phyloP scores from a whole-genome alignment of 2,888 invertebrate species.

The Geotrupes spiniger region DNA sequence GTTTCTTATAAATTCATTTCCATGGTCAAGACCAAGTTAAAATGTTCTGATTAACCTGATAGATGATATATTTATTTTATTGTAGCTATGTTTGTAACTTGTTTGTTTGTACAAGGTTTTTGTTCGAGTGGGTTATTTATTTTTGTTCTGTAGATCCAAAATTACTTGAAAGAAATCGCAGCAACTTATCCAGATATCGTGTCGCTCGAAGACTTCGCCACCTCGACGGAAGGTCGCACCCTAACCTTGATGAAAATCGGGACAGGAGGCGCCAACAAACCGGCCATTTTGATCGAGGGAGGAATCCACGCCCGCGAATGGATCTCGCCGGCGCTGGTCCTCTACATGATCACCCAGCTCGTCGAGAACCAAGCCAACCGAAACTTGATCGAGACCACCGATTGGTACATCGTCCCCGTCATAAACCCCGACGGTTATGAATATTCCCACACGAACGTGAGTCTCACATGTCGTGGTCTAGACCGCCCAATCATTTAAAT shows the following conservation, averaged over 20 bases:
- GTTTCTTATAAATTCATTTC: too few relatives aligned
- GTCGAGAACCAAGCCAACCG: slow-evolving; percentile 57
- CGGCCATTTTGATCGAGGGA: slow-evolving; percentile 60
- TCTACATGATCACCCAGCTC: slow-evolving; percentile 65
- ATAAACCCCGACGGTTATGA: slow-evolving; percentile 73
- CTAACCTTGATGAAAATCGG: slow-evolving; percentile 63
- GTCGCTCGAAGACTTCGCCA: slow-evolving; percentile 56
- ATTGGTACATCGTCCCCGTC: slow-evolving; percentile 67
- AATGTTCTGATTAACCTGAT: too few relatives aligned
- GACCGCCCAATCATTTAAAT: too few relatives aligned
- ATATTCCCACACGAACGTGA: slow-evolving; percentile 53
- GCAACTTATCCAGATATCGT: slow-evolving; percentile 53
- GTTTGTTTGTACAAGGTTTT: too few relatives aligned
- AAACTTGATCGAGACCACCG: slow-evolving; percentile 58
- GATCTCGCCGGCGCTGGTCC: slow-evolving; percentile 65
- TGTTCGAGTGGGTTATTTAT: slow-evolving; percentile 3
- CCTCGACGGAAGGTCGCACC: slow-evolving; percentile 57
- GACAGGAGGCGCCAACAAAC: slow-evolving; percentile 54
- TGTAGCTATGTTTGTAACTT: too few relatives aligned
- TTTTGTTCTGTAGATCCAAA: slow-evolving; percentile 33
- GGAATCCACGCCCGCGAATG: slow-evolving; percentile 69
- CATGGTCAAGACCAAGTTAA: too few relatives aligned
- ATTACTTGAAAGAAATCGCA: slow-evolving; percentile 52
- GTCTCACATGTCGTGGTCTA: too few relatives aligned
- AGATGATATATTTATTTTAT: too few relatives aligned